phyloP scores from a whole-genome alignment of 1,140 invertebrate genomes.

The Leptopilina boulardi region DNA sequence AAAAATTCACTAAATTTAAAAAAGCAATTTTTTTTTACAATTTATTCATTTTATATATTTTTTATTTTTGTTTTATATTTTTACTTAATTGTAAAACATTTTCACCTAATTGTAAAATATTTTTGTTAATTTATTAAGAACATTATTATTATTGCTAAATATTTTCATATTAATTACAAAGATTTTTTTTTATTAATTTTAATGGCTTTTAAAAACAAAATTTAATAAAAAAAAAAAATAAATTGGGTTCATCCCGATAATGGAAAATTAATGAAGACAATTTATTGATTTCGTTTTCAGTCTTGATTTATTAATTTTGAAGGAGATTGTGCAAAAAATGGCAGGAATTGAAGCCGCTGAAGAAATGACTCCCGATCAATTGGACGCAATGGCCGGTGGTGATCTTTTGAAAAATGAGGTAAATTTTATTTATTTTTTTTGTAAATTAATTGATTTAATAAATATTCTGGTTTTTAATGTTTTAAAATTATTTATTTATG shows the following conservation, averaged over 20 bases:
- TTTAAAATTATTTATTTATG: too few species aligned
- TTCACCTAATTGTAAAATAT: too few species aligned
- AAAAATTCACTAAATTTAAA: too few species aligned
- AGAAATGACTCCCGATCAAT: slow-evolving; percentile 96
- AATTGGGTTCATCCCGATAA: not conserved
- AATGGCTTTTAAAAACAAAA: not conserved
- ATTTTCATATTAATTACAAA: too few species aligned
- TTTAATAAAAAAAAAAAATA: not conserved
- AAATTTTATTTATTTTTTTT: slow-evolving; percentile 49
- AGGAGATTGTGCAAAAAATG: slow-evolving; percentile 99
- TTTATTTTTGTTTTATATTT: too few species aligned
- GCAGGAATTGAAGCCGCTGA: slow-evolving; percentile 97
- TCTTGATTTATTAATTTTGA: slow-evolving; percentile 95
- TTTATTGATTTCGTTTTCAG: slow-evolving; percentile 77
- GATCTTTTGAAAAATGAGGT: slow-evolving; percentile 96
- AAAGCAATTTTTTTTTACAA: too few species aligned
- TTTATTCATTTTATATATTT: too few species aligned
- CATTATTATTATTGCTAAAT: too few species aligned
- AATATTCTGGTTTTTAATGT: too few species aligned
- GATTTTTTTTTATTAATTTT: not conserved
- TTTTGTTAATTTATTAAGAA: too few species aligned
- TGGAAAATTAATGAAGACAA: not conserved
- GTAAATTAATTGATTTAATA: too few species aligned
- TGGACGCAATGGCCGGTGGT: slow-evolving; percentile 97
- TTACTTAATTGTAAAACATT: too few species aligned